Evolutionary conservation across 2,113 vertebrate species (phyloP), one percentile per base, ranked within the genome.

Genomic region (Coptodon bakossiorum): DNA sequence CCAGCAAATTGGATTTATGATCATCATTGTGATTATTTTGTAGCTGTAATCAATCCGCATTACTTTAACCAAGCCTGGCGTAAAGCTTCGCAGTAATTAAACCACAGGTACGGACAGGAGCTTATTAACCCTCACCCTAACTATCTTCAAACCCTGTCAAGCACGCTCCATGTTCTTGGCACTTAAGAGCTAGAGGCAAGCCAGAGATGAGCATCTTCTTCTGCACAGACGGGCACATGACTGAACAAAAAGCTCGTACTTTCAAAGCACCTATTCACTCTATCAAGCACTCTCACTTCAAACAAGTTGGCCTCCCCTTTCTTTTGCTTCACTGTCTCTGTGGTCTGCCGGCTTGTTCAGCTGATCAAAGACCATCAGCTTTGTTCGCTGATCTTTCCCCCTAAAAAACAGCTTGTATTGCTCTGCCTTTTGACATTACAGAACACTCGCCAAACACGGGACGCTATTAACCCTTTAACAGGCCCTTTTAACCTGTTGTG

Each of bases 321-420:
- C 88, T 80, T 71, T 91, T 50, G 19, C 82, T 66, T 54, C 45
- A 29, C 40, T 68, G 82, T 92, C 92, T 93, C 85, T 88, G 40
- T 82, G 92, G 92, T 92, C 84, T 81, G 71, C 53, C 61, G 31
- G 71, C 83, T 76, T 80, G 80, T 80, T 86, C 79, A 66, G 86
- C 88, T 90, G 95, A 95, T 96, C 95, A 96, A 96, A 96, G 92
- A 86, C 76, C 56, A 81, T 86, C 92, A 84, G 90, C 91, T 93
- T 90, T 90, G 61, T 90, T 90, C 80, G 87, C 87, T 93, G 91
- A 94, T 95, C 91, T 93, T 86, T 66, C 61, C 17, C 27, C 45
- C 45, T 82, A 92, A 93, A 92, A 92, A 94, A 92, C 92, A 86
- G 84, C 91, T 91, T 92, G 91, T 90, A 80, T 93, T 66, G 12